phyloP scores from a whole-genome alignment of 23 tunicate species.

The Diplosoma virens region DNA sequence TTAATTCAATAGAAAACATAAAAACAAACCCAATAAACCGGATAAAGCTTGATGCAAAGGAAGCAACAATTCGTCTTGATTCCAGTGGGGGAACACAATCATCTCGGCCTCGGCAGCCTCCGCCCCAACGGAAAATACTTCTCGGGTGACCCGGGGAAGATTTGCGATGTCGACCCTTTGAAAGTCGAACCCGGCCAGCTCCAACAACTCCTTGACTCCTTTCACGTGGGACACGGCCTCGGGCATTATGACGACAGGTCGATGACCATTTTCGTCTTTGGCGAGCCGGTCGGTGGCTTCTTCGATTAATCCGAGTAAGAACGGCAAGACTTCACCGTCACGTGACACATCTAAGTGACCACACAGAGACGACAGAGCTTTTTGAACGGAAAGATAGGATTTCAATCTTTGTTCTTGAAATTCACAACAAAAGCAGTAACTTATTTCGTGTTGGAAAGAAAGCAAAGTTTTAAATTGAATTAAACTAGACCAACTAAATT shows the following conservation, averaged over 20 bases:
- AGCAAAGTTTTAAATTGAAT: too few species aligned
- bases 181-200: constrained; percentile 64
- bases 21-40: constrained; percentile 57
- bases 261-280: constrained; percentile 56
- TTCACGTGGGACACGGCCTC: constrained; percentile 26
- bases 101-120: constrained; percentile 14
- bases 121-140: neutral
- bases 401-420: too few species aligned
- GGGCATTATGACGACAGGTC: constrained; percentile 54
- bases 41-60: constrained; percentile 79
- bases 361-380: constrained; percentile 33
- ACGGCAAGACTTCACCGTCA: constrained; percentile 63
- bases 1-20: neutral
- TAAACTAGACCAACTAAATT: too few species aligned
- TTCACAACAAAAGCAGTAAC: neutral
- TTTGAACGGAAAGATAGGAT: too few species aligned
- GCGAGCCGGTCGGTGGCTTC: constrained; percentile 83
- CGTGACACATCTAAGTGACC: constrained; percentile 33
- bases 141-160: constrained; percentile 26
- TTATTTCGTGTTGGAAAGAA: neutral
- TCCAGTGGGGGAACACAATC: constrained; percentile 87
- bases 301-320: constrained; percentile 58
- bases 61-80: constrained; percentile 64
- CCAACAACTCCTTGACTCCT: constrained; percentile 61
- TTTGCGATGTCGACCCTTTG: constrained; percentile 40